A percentile compares a stretch with the other conserved stretches of the same genome.
Conservation (phyloP, 2,888 invertebrate species). For the Crematogaster levior region DNA sequence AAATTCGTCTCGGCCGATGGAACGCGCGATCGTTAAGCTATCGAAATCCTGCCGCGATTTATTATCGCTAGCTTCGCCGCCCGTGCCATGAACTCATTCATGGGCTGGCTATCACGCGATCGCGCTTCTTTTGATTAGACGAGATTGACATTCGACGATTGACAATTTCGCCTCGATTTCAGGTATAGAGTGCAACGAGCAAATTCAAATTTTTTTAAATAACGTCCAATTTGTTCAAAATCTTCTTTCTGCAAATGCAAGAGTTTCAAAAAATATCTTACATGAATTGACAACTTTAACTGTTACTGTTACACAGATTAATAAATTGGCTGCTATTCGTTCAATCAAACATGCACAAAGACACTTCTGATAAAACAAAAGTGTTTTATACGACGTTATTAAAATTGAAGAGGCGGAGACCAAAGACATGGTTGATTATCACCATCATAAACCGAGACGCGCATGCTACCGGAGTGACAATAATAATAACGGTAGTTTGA, state of each 20-base stretch:
- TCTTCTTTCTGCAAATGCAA: background rate
- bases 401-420: slow-evolving; percentile 2
- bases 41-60: slow-evolving; percentile 67
- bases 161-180: slow-evolving; percentile 3
- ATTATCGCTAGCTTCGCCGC: slow-evolving; percentile 65
- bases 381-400: slow-evolving; percentile 37
- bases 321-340: slow-evolving; percentile 20
- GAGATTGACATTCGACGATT: slow-evolving; percentile 16
- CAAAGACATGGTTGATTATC: slow-evolving; percentile 41
- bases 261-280: background rate
- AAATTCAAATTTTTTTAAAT: background rate
- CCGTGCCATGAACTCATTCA: slow-evolving; percentile 57
- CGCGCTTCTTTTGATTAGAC: background rate
- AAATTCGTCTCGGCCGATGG: slow-evolving; percentile 65
- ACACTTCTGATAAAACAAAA: slow-evolving; percentile 5
- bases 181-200: background rate
- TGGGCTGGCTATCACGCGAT: background rate
- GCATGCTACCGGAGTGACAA: slow-evolving; percentile 9
- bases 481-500: slow-evolving; percentile 44
- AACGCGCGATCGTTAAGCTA: slow-evolving; percentile 71
- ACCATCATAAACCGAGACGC: slow-evolving; percentile 17
- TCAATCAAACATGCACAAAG: background rate
- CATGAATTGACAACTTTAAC: background rate
- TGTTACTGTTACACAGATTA: background rate
- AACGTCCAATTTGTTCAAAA: background rate